Conservation (phyloP, 2,888 invertebrate species). For the Clusia tigrina region DNA sequence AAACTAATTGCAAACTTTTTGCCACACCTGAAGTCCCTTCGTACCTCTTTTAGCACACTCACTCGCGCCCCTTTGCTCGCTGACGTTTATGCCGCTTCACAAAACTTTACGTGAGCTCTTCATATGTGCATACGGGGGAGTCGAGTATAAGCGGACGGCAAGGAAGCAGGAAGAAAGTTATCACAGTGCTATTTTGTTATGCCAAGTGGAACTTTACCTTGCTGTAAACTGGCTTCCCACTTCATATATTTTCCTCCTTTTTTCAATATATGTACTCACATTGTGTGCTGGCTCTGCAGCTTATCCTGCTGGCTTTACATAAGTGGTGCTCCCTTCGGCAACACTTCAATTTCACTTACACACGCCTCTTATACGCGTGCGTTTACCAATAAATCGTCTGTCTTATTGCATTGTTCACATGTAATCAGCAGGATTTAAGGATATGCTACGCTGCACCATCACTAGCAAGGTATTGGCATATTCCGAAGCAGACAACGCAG, state of each 20-base stretch:
- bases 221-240: slow-evolving; percentile 13
- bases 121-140: too few species aligned
- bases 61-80: too few species aligned
- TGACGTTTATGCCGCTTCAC: too few species aligned
- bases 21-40: too few species aligned
- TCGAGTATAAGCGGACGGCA: too few species aligned
- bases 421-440: slow-evolving; percentile 6
- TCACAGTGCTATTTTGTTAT: not conserved
- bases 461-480: slow-evolving; percentile 46
- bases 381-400: slow-evolving; percentile 46
- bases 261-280: not conserved
- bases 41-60: too few species aligned
- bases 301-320: too few species aligned
- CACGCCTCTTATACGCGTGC: not conserved
- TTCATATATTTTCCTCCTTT: slow-evolving; percentile 26
- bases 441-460: slow-evolving; percentile 31
- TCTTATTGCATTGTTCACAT: slow-evolving; percentile 50
- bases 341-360: slow-evolving; percentile 12
- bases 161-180: not conserved
- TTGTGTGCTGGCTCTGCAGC: slow-evolving; percentile 42
- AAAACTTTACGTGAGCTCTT: too few species aligned
- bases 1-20: slow-evolving; percentile 20
- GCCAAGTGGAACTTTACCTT: not conserved
- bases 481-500: slow-evolving; percentile 53
- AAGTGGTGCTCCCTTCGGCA: too few species aligned